Base-by-base conservation (phyloP, 2,113 vertebrate genomes). In the Rhinolophus sinicus region DNA sequence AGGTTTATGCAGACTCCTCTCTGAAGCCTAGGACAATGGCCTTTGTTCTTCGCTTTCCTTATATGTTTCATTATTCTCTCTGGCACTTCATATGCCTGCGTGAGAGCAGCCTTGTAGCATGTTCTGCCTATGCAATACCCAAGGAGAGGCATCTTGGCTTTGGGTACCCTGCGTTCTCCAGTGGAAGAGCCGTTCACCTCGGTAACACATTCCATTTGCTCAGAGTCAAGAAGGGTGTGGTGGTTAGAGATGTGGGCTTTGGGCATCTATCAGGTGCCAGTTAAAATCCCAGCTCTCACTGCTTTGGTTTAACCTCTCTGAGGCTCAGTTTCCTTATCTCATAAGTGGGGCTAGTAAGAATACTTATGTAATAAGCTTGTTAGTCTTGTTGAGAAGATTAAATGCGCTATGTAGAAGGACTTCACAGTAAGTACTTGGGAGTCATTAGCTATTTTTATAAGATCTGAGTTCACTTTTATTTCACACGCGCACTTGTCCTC, bases 41-140 rank as follows among this genome's bases (percentile, higher is more conserved):
- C 83, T 96, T 93, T 92, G 52, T 92, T 96, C 83, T 84, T 78
- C 44, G 21, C n/a, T 70, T 80, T 80, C 30, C 75, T 64, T 77
- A 13, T 70, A 52, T 82, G 30, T 88, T 85, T 88, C 44, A 35
- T 90, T 97, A 44, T 88, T 82, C 56, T 78, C 84, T 90, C 26
- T 1, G 28, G 47, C 26, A 54, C n/a, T 95, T 86, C 76, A 35
- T 78, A 65, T 10, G 73, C 40, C 70, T 88, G 56, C 88, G 26
- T 18, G 2, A 77, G 88, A 72, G 28, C 19, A 58, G 47, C 47
- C 50, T 76, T 64, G 22, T 24, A 76, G 72, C 54, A 85, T 21
- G 0, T 78, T 95, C 40, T 77, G 28, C 16, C 28, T 82, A 6
- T 9, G 30, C 67, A 56, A 2, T 65, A 50, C 78, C 54, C 15